A percentile compares a stretch with the other conserved stretches of the same genome.
These are phyloP conservation scores for Gallinago nigripennis DNA, from an alignment of 2,797 vertebrate genomes.

Conservation along the genomic window DNA sequence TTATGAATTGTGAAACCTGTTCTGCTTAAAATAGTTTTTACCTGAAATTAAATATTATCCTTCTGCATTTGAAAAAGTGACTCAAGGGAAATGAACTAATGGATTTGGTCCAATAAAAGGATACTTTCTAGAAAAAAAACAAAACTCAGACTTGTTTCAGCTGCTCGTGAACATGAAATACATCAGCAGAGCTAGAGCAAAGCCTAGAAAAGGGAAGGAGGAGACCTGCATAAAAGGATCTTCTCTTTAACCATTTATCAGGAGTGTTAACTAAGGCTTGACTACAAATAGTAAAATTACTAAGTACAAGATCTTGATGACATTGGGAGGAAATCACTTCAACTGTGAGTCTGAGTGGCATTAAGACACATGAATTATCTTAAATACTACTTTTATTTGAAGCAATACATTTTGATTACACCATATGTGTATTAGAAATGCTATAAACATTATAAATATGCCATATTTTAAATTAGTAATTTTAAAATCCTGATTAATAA, in stretches of 20 bases:
- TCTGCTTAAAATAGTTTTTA: not conserved
- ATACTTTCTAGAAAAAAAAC: not conserved
- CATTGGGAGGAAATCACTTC: not conserved
- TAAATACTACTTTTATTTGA: not conserved
- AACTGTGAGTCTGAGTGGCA: not conserved
- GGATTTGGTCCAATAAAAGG: not conserved
- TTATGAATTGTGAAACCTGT: not conserved
- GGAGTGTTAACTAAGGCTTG: not conserved
- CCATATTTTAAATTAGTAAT: not conserved
- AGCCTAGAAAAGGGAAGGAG: not conserved
- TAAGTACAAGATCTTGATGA: not conserved
- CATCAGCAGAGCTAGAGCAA: not conserved
- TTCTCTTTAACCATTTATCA: not conserved
- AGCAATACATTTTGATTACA: not conserved
- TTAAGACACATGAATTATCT: not conserved
- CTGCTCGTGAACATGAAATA: not conserved
- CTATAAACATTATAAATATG: not conserved
- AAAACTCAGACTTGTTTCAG: not conserved
- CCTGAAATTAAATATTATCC: not conserved
- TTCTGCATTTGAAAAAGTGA: not conserved
- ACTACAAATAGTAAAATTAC: not conserved
- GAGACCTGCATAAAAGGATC: not conserved
- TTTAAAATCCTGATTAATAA: not conserved
- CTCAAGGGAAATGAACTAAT: not conserved
- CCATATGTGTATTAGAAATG: not conserved